Percentiles rank a stretch among this genome's conserved stretches.
phyloP scores from a whole-genome alignment of 2,797 vertebrate genomes.

The Chaunax sp. region DNA sequence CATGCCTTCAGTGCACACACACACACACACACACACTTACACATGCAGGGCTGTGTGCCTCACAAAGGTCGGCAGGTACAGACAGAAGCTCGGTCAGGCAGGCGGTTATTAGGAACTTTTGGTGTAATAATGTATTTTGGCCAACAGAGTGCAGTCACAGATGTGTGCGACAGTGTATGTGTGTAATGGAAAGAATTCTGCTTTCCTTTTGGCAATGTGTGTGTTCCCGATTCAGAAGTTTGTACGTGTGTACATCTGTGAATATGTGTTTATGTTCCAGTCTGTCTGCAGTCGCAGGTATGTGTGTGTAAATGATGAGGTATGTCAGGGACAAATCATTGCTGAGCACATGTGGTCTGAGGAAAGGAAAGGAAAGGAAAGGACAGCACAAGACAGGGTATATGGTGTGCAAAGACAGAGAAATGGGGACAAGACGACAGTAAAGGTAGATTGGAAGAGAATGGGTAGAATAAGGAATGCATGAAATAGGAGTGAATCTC shows the following conservation, averaged over 20 bases:
- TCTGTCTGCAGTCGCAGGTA: conserved; percentile 47
- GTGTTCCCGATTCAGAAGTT: conserved; percentile 57
- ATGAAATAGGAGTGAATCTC: neutral
- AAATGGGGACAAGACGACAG: neutral
- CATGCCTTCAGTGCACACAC: conserved; percentile 10
- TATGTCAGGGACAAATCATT: conserved; percentile 37
- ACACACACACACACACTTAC: neutral
- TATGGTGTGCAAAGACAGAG: neutral
- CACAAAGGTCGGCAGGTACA: conserved; percentile 51
- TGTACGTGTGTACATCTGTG: conserved; percentile 60
- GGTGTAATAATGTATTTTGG: conserved; percentile 23
- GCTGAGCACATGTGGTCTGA: conserved; percentile 65
- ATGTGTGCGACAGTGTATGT: conserved; percentile 18
- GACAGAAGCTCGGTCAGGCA: neutral
- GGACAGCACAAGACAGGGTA: neutral
- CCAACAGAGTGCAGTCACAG: conserved; percentile 65
- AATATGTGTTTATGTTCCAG: conserved; percentile 65
- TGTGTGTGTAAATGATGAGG: conserved; percentile 25
- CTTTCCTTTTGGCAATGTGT: conserved; percentile 52
- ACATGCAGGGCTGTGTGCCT: conserved; percentile 1
- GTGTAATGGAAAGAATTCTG: conserved; percentile 42
- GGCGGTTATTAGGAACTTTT: neutral
- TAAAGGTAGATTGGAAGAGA: neutral
- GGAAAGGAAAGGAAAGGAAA: neutral
- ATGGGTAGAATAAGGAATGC: neutral